These are phyloP conservation scores for Brenthis hecate DNA, from an alignment of 2,888 invertebrate genomes.

Conservation along the genomic window DNA sequence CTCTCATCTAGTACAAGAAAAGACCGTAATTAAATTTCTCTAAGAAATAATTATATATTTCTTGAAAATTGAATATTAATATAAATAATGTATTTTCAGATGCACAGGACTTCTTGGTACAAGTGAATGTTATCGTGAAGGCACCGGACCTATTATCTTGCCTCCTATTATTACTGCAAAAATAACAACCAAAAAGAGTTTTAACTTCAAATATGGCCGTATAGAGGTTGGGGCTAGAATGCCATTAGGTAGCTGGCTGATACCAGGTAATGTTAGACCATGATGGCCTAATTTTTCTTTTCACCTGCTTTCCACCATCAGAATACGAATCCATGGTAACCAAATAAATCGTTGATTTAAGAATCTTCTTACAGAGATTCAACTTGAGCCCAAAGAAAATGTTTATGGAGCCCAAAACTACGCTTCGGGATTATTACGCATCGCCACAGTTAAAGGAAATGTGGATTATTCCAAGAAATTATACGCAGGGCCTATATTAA, in stretches of 20 bases:
- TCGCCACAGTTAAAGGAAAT: conserved; percentile 88
- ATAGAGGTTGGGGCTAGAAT: conserved; percentile 87
- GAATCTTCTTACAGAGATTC: conserved; percentile 76
- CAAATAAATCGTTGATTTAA: background rate
- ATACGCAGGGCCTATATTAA: conserved; percentile 65
- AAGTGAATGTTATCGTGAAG: conserved; percentile 70
- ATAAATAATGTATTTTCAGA: conserved; percentile 50
- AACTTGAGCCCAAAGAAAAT: conserved; percentile 84
- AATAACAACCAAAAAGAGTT: conserved; percentile 84
- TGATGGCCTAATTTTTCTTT: too few species aligned
- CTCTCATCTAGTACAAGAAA: too few species aligned
- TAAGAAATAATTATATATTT: background rate
- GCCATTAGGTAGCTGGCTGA: conserved; percentile 90
- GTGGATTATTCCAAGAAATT: conserved; percentile 60
- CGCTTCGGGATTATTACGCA: conserved; percentile 87
- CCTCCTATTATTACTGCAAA: conserved; percentile 87
- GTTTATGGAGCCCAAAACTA: conserved; percentile 83
- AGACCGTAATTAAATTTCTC: too few species aligned
- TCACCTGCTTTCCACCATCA: too few species aligned
- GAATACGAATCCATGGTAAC: background rate
- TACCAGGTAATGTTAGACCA: conserved; percentile 81
- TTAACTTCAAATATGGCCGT: conserved; percentile 87
- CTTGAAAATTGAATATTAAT: background rate
- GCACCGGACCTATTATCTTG: conserved; percentile 81
- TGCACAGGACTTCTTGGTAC: conserved; percentile 77